A percentile compares a stretch with the other conserved stretches of the same genome.
These are phyloP conservation scores for Buteo buteo DNA, from an alignment of 2,113 vertebrate species.

Conservation along the genomic window DNA sequence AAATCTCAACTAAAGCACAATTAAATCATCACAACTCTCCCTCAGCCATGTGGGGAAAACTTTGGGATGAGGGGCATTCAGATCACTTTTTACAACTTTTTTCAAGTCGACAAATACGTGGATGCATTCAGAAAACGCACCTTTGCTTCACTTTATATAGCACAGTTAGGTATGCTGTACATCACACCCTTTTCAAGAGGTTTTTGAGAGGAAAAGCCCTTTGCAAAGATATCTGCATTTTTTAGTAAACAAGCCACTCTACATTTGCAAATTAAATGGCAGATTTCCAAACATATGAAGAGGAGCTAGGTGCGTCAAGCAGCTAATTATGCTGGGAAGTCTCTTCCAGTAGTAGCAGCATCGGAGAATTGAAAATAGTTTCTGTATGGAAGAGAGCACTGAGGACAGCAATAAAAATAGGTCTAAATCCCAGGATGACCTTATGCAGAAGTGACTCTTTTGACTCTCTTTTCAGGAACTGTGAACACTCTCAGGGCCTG, in stretches of 20 bases:
- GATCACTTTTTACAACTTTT: background rate
- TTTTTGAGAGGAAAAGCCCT: background rate
- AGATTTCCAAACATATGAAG: conserved; percentile 26
- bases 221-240: background rate
- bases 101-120: background rate
- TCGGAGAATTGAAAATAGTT: background rate
- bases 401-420: background rate
- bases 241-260: background rate
- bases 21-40: background rate
- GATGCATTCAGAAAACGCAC: background rate
- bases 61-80: background rate
- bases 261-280: background rate
- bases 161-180: background rate
- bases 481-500: background rate
- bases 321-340: background rate
- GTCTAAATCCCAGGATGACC: background rate
- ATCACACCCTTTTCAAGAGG: background rate
- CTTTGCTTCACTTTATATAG: background rate
- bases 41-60: background rate
- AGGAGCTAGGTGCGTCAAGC: background rate
- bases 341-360: background rate
- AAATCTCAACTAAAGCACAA: background rate
- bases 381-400: background rate
- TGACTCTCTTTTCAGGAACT: conserved; percentile 16
- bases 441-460: background rate